phyloP scores from a whole-genome alignment of 2,797 vertebrate species.

The Danionella dracula region DNA sequence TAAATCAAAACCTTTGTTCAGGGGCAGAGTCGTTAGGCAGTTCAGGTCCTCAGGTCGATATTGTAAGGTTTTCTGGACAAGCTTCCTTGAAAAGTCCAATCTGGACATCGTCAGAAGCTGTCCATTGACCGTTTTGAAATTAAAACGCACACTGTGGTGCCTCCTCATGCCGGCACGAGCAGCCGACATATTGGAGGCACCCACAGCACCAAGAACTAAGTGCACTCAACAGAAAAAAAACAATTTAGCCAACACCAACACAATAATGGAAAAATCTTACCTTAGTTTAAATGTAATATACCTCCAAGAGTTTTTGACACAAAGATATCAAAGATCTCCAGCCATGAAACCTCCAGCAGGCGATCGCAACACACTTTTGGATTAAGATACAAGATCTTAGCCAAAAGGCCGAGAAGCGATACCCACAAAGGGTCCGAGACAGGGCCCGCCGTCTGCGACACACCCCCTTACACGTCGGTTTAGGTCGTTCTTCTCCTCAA shows the following conservation, averaged over 20 bases:
- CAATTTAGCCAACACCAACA: too few relatives aligned
- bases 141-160: slow-evolving; percentile 22
- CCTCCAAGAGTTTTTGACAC: not conserved
- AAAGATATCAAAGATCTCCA: not conserved
- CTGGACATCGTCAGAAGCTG: not conserved
- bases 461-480: too few relatives aligned
- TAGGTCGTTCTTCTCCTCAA: too few relatives aligned
- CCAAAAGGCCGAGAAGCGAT: not conserved
- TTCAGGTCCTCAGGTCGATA: not conserved
- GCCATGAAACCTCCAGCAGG: not conserved
- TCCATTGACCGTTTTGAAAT: not conserved
- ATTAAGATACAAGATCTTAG: not conserved
- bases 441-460: too few relatives aligned
- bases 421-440: too few relatives aligned
- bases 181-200: slow-evolving; percentile 29
- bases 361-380: not conserved
- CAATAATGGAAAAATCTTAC: not conserved
- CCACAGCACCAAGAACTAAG: not conserved
- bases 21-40: not conserved
- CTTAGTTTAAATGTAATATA: not conserved
- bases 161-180: slow-evolving; percentile 2
- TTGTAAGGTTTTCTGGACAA: not conserved
- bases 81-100: slow-evolving; percentile 6
- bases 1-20: not conserved
- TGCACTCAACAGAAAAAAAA: not conserved